Base-by-base conservation (phyloP, 2,888 invertebrate species). In the Phragmatobia fuliginosa region DNA sequence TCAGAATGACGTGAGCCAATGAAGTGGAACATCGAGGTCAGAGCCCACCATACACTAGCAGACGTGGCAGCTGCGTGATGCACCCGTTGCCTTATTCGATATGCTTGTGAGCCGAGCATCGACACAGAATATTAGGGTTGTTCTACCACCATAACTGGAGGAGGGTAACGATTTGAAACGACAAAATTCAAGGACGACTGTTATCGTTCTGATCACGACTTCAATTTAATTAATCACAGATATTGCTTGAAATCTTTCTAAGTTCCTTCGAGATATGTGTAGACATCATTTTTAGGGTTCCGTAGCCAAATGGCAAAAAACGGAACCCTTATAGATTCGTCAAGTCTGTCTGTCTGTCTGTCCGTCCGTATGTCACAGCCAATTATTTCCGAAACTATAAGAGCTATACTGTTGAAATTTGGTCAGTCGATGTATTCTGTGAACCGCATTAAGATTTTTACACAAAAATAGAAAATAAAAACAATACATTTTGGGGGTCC, bases 91-190 rank as follows among this genome's bases (percentile, higher is more conserved):
- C 25, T 64, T 36, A 36, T 56, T 52, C 28, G 64, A 28, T 25
- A 65, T 25, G 64, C 56, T 56, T 36, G 36, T 65, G 56, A 32
- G 52, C 28, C 36, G 33, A 65, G 36, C 36, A 33, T 32, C n/a
- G 49, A 18, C 32, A 63, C 21, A 18, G 10, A 11, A 11, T 45
- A 45, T 2, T n/a, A 32, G 28, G 38, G 25, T 38, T 25, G 25
- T 28, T 28, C 25, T 18, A 25, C 25, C 14, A 6, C 16, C 25
- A 25, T 38, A 18, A 38, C 11, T 21, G 4, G 1, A 38, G 21
- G 31, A 25, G 21, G 14, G 21, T 38, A 28, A 38, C 8, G 6
- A 38, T 62, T 62, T 28, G 28, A 38, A 11, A 62, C 8, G 18
- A 36, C 16, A 25, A 28, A 38, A 16, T 61, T 28, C 16, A 61